These are phyloP conservation scores for Limnephilus lunatus DNA, from an alignment of 2,888 invertebrate genomes.

Conservation along the genomic window DNA sequence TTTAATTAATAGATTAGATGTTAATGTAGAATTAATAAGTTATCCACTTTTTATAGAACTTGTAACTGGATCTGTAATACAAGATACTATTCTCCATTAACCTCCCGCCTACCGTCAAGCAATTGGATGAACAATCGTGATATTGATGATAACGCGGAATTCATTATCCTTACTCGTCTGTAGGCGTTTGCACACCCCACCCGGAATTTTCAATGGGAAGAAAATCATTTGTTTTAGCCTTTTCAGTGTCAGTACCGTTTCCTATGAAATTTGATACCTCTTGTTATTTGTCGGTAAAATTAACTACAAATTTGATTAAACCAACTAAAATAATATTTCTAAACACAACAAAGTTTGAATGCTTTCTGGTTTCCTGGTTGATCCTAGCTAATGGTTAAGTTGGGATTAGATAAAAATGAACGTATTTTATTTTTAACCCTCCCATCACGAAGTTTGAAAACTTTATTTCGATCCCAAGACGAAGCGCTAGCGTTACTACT, in stretches of 20 bases:
- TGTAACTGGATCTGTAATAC: not conserved
- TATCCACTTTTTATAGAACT: not conserved
- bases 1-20: not conserved
- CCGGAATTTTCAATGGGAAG: not conserved
- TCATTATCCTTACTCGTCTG: not conserved
- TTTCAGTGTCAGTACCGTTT: not conserved
- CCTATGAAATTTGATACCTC: not conserved
- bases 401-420: no score
- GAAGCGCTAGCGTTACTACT: no score
- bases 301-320: not conserved
- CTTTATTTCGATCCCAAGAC: no score
- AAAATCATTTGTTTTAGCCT: not conserved
- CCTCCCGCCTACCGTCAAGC: not conserved
- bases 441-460: no score
- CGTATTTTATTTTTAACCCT: no score
- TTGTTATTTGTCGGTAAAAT: not conserved
- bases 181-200: not conserved
- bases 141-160: not conserved
- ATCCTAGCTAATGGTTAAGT: no score
- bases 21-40: not conserved
- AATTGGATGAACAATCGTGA: not conserved
- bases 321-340: not conserved
- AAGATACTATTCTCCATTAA: not conserved
- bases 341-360: no score
- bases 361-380: no score